Conservation (phyloP, 2,797 vertebrate genomes). For the Botia almorhae region DNA sequence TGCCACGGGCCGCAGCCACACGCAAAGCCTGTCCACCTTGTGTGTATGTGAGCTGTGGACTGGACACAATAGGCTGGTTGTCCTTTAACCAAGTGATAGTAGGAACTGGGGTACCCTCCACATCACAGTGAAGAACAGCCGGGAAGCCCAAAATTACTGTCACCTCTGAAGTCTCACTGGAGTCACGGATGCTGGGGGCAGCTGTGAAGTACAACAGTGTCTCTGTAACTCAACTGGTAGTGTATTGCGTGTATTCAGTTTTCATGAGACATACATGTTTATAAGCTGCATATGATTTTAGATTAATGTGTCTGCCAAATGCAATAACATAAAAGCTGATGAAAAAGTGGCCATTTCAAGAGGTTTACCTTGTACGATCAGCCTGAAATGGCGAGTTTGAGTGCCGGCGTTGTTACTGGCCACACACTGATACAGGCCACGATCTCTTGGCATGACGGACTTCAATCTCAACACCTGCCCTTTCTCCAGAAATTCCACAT, state of each 20-base stretch:
- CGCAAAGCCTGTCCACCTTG: slow-evolving; percentile 78
- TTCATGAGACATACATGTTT: no score
- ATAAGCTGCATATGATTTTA: no score
- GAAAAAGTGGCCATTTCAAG: slow-evolving; percentile 59
- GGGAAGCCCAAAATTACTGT: slow-evolving; percentile 80
- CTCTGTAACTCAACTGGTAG: neutral
- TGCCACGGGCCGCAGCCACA: slow-evolving; percentile 71
- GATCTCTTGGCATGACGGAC: slow-evolving; percentile 78
- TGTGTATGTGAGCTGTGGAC: slow-evolving; percentile 74
- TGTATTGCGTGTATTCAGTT: no score
- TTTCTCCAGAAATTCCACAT: slow-evolving; percentile 77
- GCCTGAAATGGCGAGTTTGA: slow-evolving; percentile 82
- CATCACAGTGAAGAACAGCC: slow-evolving; percentile 80
- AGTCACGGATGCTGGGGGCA: slow-evolving; percentile 81
- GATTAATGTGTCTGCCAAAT: neutral
- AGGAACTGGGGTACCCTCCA: slow-evolving; percentile 80
- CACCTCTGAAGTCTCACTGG: slow-evolving; percentile 77
- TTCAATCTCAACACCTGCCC: slow-evolving; percentile 81
- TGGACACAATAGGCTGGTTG: slow-evolving; percentile 78
- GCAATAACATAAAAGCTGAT: neutral
- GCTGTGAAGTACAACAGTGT: slow-evolving; percentile 65
- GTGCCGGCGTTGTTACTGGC: slow-evolving; percentile 88
- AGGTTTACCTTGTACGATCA: slow-evolving; percentile 79
- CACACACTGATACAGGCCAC: slow-evolving; percentile 85
- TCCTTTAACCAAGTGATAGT: slow-evolving; percentile 86